Conservation (phyloP, 23 tunicate species). For the Trididemnum miniatum region DNA sequence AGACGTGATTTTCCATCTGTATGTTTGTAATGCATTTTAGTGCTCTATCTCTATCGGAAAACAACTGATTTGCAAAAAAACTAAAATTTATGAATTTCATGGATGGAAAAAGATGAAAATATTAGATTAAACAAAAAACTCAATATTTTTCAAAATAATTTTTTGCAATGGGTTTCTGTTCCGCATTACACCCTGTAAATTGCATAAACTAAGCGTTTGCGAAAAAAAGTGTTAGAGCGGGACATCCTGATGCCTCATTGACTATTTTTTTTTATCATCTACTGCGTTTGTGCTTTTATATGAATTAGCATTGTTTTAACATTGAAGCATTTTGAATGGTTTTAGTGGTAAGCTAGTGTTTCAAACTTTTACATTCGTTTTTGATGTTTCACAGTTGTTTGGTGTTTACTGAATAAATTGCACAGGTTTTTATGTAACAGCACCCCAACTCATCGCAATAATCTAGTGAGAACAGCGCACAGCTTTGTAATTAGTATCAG, state of each 20-base stretch:
- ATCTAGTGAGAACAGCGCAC: background rate
- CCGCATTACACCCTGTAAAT: no score
- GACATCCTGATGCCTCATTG: background rate
- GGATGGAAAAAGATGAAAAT: no score
- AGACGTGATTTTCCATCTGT: no score
- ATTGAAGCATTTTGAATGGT: background rate
- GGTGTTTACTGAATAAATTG: background rate
- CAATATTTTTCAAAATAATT: no score
- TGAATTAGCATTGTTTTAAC: background rate
- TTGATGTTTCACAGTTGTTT: background rate
- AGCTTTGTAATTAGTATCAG: background rate
- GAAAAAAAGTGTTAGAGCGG: no score
- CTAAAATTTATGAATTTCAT: no score
- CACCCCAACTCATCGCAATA: background rate
- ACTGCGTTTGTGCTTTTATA: background rate
- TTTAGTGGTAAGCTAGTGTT: background rate
- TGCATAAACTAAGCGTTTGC: no score
- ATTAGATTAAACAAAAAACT: no score
- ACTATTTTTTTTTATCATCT: background rate
- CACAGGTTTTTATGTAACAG: background rate
- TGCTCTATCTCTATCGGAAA: no score
- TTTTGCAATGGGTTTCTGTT: no score
- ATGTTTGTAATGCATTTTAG: no score
- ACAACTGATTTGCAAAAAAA: no score
- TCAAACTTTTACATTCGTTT: background rate